phyloP scores from a whole-genome alignment of 2,797 vertebrate species.

The Cirrhinus mrigala region DNA sequence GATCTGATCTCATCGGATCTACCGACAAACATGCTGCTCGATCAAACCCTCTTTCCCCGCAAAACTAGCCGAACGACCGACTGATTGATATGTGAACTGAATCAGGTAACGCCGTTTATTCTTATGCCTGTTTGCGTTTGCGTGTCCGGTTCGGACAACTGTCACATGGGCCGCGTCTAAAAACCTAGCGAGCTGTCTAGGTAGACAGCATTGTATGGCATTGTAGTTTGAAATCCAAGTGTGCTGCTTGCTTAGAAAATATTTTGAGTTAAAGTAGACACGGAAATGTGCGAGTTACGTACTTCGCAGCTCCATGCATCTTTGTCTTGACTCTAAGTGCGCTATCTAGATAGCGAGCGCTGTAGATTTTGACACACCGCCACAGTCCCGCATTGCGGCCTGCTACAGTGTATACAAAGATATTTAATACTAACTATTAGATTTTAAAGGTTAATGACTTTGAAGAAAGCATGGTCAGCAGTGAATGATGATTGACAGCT shows the following conservation, averaged over 20 bases:
- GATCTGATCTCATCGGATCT: constrained; percentile 32
- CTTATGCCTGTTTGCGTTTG: neutral
- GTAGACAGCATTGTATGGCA: neutral
- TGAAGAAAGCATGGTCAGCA: no score
- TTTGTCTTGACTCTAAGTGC: neutral
- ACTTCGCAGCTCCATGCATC: neutral
- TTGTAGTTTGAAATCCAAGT: neutral
- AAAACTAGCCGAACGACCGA: constrained; percentile 44
- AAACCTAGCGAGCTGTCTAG: constrained; percentile 4
- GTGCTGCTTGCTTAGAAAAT: neutral
- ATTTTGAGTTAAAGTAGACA: neutral
- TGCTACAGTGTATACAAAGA: constrained; percentile 48
- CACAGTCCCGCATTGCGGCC: constrained; percentile 69
- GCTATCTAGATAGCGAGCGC: neutral
- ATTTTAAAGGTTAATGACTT: neutral
- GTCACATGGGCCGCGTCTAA: neutral
- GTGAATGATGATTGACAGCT: constrained; percentile 8
- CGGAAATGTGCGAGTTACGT: neutral
- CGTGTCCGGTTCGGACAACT: constrained; percentile 9
- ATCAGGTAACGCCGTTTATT: constrained; percentile 58
- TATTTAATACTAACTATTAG: neutral
- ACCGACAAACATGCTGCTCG: constrained; percentile 60
- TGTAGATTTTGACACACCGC: neutral
- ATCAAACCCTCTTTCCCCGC: constrained; percentile 33
- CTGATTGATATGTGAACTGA: constrained; percentile 61